phyloP scores from a whole-genome alignment of 2,113 vertebrate species.

The Acanthochromis polyacanthus region DNA sequence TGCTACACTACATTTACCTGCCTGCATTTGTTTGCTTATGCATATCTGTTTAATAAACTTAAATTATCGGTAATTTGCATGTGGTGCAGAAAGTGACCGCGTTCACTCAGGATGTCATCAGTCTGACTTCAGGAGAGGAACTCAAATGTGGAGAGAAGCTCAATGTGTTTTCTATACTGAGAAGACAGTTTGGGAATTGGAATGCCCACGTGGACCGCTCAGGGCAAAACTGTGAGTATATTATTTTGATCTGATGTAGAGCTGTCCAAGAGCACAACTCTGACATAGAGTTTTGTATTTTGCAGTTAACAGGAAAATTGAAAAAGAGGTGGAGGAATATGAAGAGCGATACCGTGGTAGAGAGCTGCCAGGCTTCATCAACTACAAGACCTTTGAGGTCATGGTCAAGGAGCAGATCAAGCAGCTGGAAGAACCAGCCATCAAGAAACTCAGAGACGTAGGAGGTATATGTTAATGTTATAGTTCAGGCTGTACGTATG shows the following conservation, averaged over 20 bases:
- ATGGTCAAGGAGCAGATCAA: slow-evolving; percentile 86
- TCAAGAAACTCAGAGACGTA: slow-evolving; percentile 77
- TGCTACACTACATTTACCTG: neutral
- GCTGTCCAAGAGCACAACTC: neutral
- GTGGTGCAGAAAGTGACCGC: slow-evolving; percentile 84
- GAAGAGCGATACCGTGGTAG: slow-evolving; percentile 86
- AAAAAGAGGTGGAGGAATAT: slow-evolving; percentile 67
- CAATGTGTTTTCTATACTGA: slow-evolving; percentile 85
- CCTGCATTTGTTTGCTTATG: neutral
- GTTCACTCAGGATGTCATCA: slow-evolving; percentile 83
- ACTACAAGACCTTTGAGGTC: slow-evolving; percentile 88
- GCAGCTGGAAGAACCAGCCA: slow-evolving; percentile 86
- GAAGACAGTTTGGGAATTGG: slow-evolving; percentile 84
- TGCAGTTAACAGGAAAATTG: slow-evolving; percentile 74
- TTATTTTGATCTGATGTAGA: neutral
- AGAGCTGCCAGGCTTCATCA: slow-evolving; percentile 90
- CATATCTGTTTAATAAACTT: slow-evolving; percentile 1
- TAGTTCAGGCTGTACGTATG: neutral
- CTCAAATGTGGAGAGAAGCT: slow-evolving; percentile 17
- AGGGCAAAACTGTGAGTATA: slow-evolving; percentile 76
- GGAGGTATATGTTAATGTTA: slow-evolving; percentile 46
- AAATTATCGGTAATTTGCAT: neutral
- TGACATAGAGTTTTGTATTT: slow-evolving; percentile 37
- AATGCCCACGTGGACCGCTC: neutral
- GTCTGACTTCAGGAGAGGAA: slow-evolving; percentile 85